Evolutionary conservation across 2,113 vertebrate species (phyloP).

Genomic region (Carlito syrichta): DNA sequence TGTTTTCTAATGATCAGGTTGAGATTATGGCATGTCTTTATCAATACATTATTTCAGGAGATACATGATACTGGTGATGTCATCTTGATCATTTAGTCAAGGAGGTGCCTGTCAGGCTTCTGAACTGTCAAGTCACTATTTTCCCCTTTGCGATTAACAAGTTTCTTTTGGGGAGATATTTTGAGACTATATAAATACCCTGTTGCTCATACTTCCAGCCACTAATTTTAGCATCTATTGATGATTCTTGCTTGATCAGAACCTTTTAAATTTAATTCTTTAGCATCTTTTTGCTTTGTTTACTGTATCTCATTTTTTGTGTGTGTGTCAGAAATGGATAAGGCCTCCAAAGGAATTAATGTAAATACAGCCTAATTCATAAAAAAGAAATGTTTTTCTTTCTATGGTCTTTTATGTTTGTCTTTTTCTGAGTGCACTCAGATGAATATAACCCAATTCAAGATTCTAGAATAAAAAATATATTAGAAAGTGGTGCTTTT

Average conservation of each 20-base stretch:
- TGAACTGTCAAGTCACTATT: background rate
- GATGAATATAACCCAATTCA: background rate
- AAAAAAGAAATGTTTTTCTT: background rate
- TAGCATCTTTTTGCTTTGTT: background rate
- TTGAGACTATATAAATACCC: background rate
- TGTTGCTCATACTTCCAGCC: background rate
- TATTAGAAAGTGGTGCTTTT: background rate
- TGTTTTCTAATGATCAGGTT: background rate
- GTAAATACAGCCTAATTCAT: background rate
- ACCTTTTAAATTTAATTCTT: background rate
- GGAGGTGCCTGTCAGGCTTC: background rate
- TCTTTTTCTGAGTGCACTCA: background rate
- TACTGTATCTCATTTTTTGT: background rate
- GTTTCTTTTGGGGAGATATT: background rate
- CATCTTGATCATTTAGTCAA: background rate
- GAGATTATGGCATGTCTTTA: background rate
- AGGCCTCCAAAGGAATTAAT: conserved; percentile 6
- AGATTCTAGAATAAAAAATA: conserved; percentile 8
- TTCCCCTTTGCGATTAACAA: background rate
- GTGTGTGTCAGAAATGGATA: background rate
- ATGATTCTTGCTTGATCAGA: conserved; percentile 12
- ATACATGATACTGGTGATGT: background rate
- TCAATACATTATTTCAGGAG: background rate
- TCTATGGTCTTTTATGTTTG: background rate
- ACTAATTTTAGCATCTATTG: background rate